These are phyloP conservation scores for Mirounga angustirostris DNA, from an alignment of 2,113 vertebrate genomes.

Conservation along the genomic window DNA sequence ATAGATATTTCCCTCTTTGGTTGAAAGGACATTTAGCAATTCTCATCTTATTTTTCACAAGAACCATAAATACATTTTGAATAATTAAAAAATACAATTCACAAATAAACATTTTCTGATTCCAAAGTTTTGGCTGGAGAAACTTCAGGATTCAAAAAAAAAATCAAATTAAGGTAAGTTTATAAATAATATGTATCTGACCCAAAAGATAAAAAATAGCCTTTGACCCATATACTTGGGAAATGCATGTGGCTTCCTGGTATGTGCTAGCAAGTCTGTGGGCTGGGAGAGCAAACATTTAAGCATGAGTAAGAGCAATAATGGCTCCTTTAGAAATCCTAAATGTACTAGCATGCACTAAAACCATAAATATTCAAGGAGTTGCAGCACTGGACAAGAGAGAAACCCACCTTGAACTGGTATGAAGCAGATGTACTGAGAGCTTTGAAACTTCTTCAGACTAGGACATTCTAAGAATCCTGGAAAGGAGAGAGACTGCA, in stretches of 20 bases:
- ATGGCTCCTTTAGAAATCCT: slow-evolving; percentile 15
- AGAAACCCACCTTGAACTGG: slow-evolving; percentile 14
- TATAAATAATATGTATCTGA: slow-evolving; percentile 15
- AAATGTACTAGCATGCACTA: neutral
- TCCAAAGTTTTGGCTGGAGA: neutral
- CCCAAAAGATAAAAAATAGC: slow-evolving; percentile 12
- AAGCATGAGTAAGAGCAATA: slow-evolving; percentile 35
- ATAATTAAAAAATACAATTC: slow-evolving; percentile 47
- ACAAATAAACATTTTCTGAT: slow-evolving; percentile 42
- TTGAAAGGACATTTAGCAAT: slow-evolving; percentile 3
- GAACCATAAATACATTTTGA: neutral
- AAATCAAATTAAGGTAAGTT: slow-evolving; percentile 26
- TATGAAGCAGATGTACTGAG: neutral
- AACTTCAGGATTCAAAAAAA: neutral
- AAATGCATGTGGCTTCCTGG: neutral
- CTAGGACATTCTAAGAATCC: slow-evolving; percentile 27
- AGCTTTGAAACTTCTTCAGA: slow-evolving; percentile 40
- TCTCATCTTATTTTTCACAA: slow-evolving; percentile 21
- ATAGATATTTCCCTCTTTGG: neutral
- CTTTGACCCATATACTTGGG: slow-evolving; percentile 34
- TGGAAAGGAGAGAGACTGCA: slow-evolving; percentile 4
- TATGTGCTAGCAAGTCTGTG: neutral
- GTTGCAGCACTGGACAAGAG: neutral
- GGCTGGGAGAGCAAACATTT: slow-evolving; percentile 29
- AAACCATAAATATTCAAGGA: neutral